Percentiles rank a stretch among this genome's conserved stretches.
phyloP scores from a whole-genome alignment of 2,797 vertebrate genomes.

The Apodemus agrarius region DNA sequence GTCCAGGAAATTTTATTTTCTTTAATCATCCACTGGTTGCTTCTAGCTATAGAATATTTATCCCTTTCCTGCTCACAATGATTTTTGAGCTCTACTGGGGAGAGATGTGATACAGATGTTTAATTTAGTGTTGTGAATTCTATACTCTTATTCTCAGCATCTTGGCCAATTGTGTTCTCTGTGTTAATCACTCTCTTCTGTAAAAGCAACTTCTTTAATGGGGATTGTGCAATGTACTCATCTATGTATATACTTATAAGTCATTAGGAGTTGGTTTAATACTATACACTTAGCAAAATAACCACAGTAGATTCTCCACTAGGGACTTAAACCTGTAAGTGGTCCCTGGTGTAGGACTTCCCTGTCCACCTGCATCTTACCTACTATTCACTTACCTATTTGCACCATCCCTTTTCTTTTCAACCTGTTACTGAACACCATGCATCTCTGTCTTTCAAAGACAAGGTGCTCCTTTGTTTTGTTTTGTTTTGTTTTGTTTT shows the following conservation, averaged over 20 bases:
- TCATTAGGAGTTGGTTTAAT: not conserved
- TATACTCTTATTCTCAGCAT: not conserved
- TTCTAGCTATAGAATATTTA: not conserved
- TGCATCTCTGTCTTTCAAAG: not conserved
- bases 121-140: not conserved
- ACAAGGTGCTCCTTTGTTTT: accelerated
- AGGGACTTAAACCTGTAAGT: not conserved
- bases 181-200: not conserved
- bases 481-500: not conserved
- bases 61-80: not conserved
- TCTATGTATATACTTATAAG: not conserved
- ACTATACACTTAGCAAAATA: not conserved
- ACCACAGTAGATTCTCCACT: not conserved
- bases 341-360: not conserved
- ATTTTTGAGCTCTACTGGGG: not conserved
- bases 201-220: not conserved
- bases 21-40: not conserved
- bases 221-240: not conserved
- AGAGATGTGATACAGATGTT: not conserved
- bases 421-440: not conserved
- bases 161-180: not conserved
- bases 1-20: not conserved
- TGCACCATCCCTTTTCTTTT: accelerated
- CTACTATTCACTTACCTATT: not conserved
- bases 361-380: not conserved